A percentile compares a stretch with the other conserved stretches of the same genome.
Conservation (phyloP, 2,113 vertebrate species). For the Puma concolor region DNA sequence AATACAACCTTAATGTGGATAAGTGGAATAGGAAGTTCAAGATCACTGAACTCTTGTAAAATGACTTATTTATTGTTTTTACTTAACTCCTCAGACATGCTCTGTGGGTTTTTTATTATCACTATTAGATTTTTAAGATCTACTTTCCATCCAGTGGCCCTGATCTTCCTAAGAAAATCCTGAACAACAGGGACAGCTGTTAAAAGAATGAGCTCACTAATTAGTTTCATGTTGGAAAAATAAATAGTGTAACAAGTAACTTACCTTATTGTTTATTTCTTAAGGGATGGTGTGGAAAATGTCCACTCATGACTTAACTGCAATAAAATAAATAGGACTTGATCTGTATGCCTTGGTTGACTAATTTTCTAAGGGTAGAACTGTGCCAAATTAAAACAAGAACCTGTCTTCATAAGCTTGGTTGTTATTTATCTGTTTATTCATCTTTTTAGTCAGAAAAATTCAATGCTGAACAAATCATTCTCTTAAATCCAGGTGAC, state of each 20-base stretch:
- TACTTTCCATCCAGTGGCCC: slow-evolving; percentile 54
- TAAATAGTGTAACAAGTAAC: slow-evolving; percentile 78
- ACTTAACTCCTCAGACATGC: slow-evolving; percentile 76
- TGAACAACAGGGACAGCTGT: slow-evolving; percentile 79
- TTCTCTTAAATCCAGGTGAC: slow-evolving; percentile 50
- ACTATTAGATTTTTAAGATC: slow-evolving; percentile 67
- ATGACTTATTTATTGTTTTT: slow-evolving; percentile 82
- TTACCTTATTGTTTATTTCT: slow-evolving; percentile 83
- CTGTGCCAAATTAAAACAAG: slow-evolving; percentile 57
- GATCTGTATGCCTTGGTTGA: slow-evolving; percentile 71
- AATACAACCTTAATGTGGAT: slow-evolving; percentile 65
- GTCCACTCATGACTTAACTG: slow-evolving; percentile 68
- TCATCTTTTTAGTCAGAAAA: slow-evolving; percentile 46
- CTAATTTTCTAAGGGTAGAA: slow-evolving; percentile 66
- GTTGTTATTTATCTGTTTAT: slow-evolving; percentile 46
- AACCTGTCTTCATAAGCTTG: slow-evolving; percentile 20
- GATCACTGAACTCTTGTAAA: slow-evolving; percentile 74
- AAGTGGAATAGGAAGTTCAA: slow-evolving; percentile 79
- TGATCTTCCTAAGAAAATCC: slow-evolving; percentile 73
- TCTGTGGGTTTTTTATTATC: slow-evolving; percentile 72
- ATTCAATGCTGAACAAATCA: not conserved
- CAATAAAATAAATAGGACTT: slow-evolving; percentile 80
- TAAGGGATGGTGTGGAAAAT: slow-evolving; percentile 74
- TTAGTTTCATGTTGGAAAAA: slow-evolving; percentile 82
- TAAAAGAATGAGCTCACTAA: slow-evolving; percentile 83